phyloP scores from a whole-genome alignment of 1,140 invertebrate species.

The Cydia fagiglandana region DNA sequence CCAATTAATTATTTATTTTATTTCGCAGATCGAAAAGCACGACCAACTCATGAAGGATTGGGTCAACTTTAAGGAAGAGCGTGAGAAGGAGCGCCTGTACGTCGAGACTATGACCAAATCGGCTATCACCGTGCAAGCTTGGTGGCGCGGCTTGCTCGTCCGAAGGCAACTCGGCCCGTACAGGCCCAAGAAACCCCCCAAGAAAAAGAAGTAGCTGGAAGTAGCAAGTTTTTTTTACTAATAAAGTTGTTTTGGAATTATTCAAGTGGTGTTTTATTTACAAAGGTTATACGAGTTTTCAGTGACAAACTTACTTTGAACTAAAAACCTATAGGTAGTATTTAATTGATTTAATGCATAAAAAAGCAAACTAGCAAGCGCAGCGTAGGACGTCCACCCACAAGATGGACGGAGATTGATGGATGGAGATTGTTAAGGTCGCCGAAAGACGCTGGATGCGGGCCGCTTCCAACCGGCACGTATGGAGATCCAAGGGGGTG shows the following conservation, averaged over 20 bases:
- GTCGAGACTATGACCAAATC: slow-evolving; percentile 63
- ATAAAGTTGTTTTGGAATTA: slow-evolving; percentile 3
- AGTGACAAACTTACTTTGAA: no score
- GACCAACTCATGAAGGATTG: slow-evolving; percentile 60
- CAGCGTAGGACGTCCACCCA: no score
- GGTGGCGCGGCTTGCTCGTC: slow-evolving; percentile 85
- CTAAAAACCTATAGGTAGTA: no score
- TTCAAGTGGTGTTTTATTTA: neutral
- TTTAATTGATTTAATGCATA: no score
- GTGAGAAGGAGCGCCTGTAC: slow-evolving; percentile 58
- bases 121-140: slow-evolving; percentile 82
- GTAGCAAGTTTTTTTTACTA: slow-evolving; percentile 35
- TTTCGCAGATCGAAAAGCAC: slow-evolving; percentile 56
- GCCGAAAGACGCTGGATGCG: no score
- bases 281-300: neutral
- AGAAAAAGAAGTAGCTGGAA: slow-evolving; percentile 60
- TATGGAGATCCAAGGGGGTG: no score
- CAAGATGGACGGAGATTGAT: no score
- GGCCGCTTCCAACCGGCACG: no score
- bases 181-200: slow-evolving; percentile 73
- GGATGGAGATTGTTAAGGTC: no score
- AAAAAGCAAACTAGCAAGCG: no score
- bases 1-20: no score
- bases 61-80: slow-evolving; percentile 66
- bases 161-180: slow-evolving; percentile 81